A percentile compares a stretch with the other conserved stretches of the same genome.
Evolutionary conservation across 2,888 invertebrate species (phyloP).

Genomic region (Myathropa florea): DNA sequence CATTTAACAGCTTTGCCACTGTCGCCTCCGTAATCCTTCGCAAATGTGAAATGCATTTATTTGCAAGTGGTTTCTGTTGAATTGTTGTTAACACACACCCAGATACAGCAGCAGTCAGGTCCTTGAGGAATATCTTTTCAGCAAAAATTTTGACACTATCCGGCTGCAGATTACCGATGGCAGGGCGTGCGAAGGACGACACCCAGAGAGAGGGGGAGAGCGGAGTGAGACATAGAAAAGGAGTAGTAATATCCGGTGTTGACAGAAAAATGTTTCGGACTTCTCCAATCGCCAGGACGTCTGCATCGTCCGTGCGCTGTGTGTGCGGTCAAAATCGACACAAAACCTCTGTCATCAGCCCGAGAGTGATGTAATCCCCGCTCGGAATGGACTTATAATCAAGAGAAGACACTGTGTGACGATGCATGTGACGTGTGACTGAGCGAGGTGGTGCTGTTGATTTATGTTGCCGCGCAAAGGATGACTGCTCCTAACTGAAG

Average conservation of each 20-base stretch:
- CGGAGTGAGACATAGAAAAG: neutral
- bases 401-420: neutral
- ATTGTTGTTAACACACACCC: neutral
- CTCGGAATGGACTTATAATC: conserved; percentile 11
- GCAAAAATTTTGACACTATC: conserved; percentile 52
- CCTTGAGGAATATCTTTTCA: conserved; percentile 37
- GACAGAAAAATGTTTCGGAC: conserved; percentile 60
- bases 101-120: conserved; percentile 1
- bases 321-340: conserved; percentile 53
- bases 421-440: conserved; percentile 46
- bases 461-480: conserved; percentile 57
- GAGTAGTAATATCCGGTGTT: conserved; percentile 57
- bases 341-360: conserved; percentile 2
- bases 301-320: neutral
- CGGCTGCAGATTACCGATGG: conserved; percentile 19
- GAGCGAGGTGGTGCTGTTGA: conserved; percentile 45
- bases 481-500: conserved; percentile 58
- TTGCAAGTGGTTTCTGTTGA: conserved; percentile 21
- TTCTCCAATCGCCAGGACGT: conserved; percentile 30
- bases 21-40: conserved; percentile 3
- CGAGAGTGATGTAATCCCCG: conserved; percentile 30
- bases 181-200: neutral
- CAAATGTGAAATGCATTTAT: conserved; percentile 42
- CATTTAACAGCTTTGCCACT: neutral
- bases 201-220: no score